Percentiles rank a stretch among this genome's conserved stretches.
phyloP scores from a whole-genome alignment of 1,140 invertebrate genomes.

The Ridgeia piscesae region DNA sequence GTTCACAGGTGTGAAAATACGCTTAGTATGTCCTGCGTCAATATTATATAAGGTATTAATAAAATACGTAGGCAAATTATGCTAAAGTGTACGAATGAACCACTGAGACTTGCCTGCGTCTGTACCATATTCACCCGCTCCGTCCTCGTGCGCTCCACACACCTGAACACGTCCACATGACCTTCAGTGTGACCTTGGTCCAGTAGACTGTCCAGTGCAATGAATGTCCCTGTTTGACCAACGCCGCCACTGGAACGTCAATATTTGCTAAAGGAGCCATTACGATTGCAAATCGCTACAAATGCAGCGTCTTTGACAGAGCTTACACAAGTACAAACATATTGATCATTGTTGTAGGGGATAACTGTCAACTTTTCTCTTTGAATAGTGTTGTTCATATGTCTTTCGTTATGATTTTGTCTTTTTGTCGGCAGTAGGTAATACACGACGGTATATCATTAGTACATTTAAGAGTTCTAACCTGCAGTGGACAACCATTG shows the following conservation, averaged over 20 bases:
- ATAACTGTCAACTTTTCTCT: too few relatives aligned
- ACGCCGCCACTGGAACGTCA: slow-evolving; percentile 52
- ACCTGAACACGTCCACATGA: slow-evolving; percentile 52
- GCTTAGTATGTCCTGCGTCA: too few relatives aligned
- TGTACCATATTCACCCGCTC: slow-evolving; percentile 58
- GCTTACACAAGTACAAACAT: too few relatives aligned
- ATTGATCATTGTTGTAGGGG: too few relatives aligned
- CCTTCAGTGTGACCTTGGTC: slow-evolving; percentile 47
- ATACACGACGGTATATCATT: background rate
- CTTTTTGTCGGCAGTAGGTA: background rate
- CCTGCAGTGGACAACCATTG: slow-evolving; percentile 19
- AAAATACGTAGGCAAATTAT: background rate
- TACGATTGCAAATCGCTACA: too few relatives aligned
- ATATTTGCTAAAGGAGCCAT: background rate
- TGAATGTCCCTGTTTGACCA: slow-evolving; percentile 58
- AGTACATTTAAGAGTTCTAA: background rate
- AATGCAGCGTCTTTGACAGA: too few relatives aligned
- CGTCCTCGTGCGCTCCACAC: slow-evolving; percentile 52
- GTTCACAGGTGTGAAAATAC: too few relatives aligned
- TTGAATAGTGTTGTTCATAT: too few relatives aligned
- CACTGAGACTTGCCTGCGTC: slow-evolving; percentile 49
- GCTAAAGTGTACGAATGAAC: background rate
- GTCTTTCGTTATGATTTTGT: background rate
- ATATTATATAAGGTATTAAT: too few relatives aligned
- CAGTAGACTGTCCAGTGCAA: slow-evolving; percentile 54